Base-by-base conservation (phyloP, 2,113 vertebrate species). In the Phalacrocorax carbo region DNA sequence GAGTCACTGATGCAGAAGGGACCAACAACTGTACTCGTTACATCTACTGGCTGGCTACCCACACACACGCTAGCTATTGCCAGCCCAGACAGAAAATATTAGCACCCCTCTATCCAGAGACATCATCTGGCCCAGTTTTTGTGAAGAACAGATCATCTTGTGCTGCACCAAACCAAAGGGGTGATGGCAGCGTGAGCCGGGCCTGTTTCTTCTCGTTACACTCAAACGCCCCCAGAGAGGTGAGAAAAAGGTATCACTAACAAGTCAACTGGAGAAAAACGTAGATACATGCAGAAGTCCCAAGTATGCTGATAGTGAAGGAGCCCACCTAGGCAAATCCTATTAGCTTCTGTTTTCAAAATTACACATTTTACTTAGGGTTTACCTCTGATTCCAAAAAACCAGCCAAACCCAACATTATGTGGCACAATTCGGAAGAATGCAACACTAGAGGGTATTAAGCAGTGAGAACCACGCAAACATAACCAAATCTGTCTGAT, bases 111-210 rank as follows among this genome's bases (percentile, higher is more conserved):
- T 27, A 23, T 38, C 16, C 32, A 61, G 40, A 22, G 42, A 16
- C 8, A 15, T 15, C 20, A n/a, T 25, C 55, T n/a, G 26, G 66
- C 36, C 19, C 42, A 62, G 14, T 60, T 54, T 71, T 60, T 42
- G 51, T 9, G 27, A 68, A 55, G 48, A 22, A 22, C 1, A 5
- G 21, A 32, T 36, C 78, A 23, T 46, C 38, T 57, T 18, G 18
- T 0, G 2, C 34, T 64, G 48, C 1, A 8, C 6, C 12, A 13
- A 23, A 9, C 60, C 61, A 52, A 79, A 18, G 48, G 36, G 66
- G 29, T 36, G 5, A 61, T 57, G 55, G 25, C 15, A 52, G 42
- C 2, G 8, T 0, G 0, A 68, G 12, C 34, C 51, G 21, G 49
- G 34, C 44, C 18, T 2, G 2, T 15, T 44, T 40, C 9, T 10